These are phyloP conservation scores for Agrilus planipennis DNA, from an alignment of 1,140 invertebrate genomes.

Conservation along the genomic window DNA sequence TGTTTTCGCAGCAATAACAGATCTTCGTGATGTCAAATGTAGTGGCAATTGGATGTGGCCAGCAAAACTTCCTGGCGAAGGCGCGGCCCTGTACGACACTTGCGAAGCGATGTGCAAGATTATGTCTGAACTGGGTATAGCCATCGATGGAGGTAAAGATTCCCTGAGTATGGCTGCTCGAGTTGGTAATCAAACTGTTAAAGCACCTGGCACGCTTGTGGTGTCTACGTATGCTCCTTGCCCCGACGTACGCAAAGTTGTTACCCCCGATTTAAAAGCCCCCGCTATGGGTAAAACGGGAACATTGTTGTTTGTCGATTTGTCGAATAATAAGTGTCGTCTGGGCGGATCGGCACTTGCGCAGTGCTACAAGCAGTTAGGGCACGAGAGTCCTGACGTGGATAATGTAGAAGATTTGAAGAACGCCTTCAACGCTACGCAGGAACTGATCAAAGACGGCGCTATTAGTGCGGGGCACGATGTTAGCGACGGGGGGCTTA, in stretches of 20 bases:
- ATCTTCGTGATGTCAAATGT: conserved; percentile 85
- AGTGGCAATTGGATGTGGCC: conserved; percentile 99
- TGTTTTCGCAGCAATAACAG: conserved; percentile 80
- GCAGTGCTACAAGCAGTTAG: conserved; percentile 81
- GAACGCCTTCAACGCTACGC: conserved; percentile 70
- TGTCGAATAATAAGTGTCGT: conserved; percentile 51
- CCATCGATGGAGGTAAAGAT: conserved; percentile 96
- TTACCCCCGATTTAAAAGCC: conserved; percentile 83
- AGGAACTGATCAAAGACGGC: conserved; percentile 63
- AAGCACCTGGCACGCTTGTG: conserved; percentile 87
- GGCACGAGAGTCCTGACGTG: conserved; percentile 69
- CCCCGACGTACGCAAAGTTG: conserved; percentile 65
- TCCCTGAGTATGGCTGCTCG: conserved; percentile 94
- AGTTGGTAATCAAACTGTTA: conserved; percentile 59
- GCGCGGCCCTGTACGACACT: conserved; percentile 73
- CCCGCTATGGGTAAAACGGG: conserved; percentile 42
- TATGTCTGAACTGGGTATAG: conserved; percentile 80
- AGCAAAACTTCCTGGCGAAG: conserved; percentile 86
- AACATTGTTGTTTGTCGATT: conserved; percentile 54
- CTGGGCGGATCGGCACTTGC: conserved; percentile 86
- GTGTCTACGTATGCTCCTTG: conserved; percentile 92
- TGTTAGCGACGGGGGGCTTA: conserved; percentile 88
- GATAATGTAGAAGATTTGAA: conserved; percentile 53
- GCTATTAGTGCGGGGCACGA: conserved; percentile 86
- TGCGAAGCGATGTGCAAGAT: conserved; percentile 79